Base-by-base conservation (phyloP, 2,888 invertebrate genomes). In the Cephus rjabovi region DNA sequence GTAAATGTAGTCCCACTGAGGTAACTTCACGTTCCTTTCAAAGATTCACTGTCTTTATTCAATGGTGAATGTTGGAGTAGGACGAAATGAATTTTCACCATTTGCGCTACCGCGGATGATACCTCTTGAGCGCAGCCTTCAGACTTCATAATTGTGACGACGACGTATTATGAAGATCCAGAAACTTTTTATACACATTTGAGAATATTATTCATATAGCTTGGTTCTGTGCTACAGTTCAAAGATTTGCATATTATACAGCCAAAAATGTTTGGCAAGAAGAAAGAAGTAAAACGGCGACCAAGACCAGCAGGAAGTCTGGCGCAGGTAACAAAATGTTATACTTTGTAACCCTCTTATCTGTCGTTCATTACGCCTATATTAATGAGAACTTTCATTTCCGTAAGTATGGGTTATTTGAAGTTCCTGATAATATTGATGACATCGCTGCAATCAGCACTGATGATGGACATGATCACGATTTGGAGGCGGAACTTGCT, bases 401-500 rank as follows among this genome's bases (percentile, higher is more conserved):
- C 3, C 56, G 23, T 31, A 86, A 97, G 97, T 96, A 95, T 93
- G 97, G 97, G 4, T 92, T 97, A 77, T 94, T 96, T 86, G 95
- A 96, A 89, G 93, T 97, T 80, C 95, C 95, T 34, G 93, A 94
- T 85, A 92, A 93, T 86, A 92, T 95, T 73, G 94, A 94, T 85
- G 94, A 94, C 80, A 93, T 94, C 75, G 94, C 93, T 69, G 92
- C 90, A 35, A 92, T 92, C 83, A 93, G 92, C 80, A 87, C 93
- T 69, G 94, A 94, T 77, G 94, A 94, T 86, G 94, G 94, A 85
- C 93, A 93, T 80, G 97, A 98, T 88, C 95, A 95, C 79, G 97
- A 97, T 88, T 92, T 98, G 81, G 98, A 98, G 91, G 97, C 97
- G 0, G 98, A 98, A 91, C 92, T 98, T 82, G 95, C 96, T 68